Evolutionary conservation across 2,113 vertebrate species (phyloP).

Genomic region (Pomatostomus ruficeps): DNA sequence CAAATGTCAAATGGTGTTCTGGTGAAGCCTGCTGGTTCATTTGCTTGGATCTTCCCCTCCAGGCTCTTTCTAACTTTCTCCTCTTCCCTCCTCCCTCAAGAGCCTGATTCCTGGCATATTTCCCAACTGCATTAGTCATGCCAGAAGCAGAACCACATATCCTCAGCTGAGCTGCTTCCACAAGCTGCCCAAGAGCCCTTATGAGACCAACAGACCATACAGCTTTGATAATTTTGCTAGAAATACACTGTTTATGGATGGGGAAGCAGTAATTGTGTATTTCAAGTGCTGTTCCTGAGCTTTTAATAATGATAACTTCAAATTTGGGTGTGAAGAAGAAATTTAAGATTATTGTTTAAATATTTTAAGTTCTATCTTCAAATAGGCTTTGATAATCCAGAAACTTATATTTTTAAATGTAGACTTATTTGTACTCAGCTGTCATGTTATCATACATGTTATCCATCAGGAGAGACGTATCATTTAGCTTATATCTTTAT

Average conservation of each 20-base stretch:
- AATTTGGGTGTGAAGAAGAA: not conserved
- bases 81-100: not conserved
- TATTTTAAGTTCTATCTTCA: not conserved
- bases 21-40: not conserved
- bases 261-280: not conserved
- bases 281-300: not conserved
- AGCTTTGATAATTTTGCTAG: conserved; percentile 9
- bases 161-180: not conserved
- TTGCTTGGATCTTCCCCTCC: not conserved
- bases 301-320: not conserved
- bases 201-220: not conserved
- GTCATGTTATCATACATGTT: not conserved
- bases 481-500: no score
- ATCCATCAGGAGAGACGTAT: not conserved
- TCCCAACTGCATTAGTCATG: conserved; percentile 36
- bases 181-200: not conserved
- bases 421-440: not conserved
- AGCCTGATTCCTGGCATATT: not conserved
- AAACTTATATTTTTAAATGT: not conserved
- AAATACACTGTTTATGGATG: not conserved
- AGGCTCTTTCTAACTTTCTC: not conserved
- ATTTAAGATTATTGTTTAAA: not conserved
- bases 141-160: not conserved
- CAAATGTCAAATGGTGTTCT: conserved; percentile 22
- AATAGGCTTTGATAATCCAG: not conserved